These are phyloP conservation scores for Paralvinella palmiformis DNA, from an alignment of 1,140 invertebrate genomes.

Conservation along the genomic window DNA sequence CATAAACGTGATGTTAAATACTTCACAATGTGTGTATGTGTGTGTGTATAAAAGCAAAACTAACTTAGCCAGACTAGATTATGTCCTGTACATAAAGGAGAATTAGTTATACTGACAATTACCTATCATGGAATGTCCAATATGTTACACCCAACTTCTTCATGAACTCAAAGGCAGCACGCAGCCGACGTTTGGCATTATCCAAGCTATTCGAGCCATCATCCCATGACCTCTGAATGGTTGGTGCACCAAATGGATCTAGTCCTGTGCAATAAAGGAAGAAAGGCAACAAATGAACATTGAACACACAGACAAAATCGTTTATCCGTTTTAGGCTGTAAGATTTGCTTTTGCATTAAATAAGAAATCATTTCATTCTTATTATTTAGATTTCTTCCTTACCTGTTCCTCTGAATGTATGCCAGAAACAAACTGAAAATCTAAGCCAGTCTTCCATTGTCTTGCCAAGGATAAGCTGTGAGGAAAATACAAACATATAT, in stretches of 20 bases:
- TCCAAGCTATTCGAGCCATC: slow-evolving; percentile 56
- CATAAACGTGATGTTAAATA: neutral
- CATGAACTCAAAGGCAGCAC: slow-evolving; percentile 62
- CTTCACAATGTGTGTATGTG: neutral
- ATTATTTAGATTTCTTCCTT: no score
- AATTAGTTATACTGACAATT: neutral
- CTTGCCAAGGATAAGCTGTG: slow-evolving; percentile 44
- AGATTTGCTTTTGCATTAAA: no score
- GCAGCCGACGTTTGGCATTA: slow-evolving; percentile 58
- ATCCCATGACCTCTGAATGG: slow-evolving; percentile 56
- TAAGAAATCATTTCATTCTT: no score
- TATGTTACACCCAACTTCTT: slow-evolving; percentile 59
- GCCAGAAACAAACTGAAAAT: slow-evolving; percentile 57
- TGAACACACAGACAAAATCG: no score
- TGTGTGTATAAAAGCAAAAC: neutral
- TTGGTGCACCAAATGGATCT: slow-evolving; percentile 54
- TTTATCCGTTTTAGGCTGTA: no score
- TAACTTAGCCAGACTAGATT: neutral
- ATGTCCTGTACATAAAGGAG: neutral
- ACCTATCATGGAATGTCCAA: slow-evolving; percentile 61
- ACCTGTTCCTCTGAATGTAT: slow-evolving; percentile 53
- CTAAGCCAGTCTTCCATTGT: slow-evolving; percentile 65
- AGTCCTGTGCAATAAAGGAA: slow-evolving; percentile 44
- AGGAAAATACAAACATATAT: neutral
- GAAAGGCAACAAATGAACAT: neutral